phyloP scores from a whole-genome alignment of 1,140 invertebrate species.

The Aphidius gifuensis region DNA sequence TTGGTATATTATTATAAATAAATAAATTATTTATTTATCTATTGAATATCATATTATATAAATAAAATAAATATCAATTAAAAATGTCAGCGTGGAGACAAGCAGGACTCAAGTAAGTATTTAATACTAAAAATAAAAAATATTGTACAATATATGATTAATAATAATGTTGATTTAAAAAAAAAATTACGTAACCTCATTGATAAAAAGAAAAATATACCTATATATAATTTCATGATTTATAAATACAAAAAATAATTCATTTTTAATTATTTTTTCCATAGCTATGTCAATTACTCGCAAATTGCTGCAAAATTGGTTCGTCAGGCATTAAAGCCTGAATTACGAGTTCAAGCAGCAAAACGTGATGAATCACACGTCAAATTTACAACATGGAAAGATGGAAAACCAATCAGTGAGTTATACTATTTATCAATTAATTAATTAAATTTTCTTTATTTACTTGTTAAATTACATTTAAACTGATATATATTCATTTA shows the following conservation, averaged over 20 bases:
- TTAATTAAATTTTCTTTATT: too few relatives aligned
- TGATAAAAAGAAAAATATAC: not conserved
- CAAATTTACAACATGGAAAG: conserved; percentile 80
- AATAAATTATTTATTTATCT: too few relatives aligned
- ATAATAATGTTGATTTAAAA: conserved; percentile 2
- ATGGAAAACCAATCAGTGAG: conserved; percentile 81
- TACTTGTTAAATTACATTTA: too few relatives aligned
- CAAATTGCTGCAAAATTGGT: conserved; percentile 82
- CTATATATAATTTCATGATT: too few relatives aligned
- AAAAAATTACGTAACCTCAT: conserved; percentile 21
- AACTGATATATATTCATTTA: too few relatives aligned
- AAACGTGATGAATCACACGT: conserved; percentile 74
- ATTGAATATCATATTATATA: too few relatives aligned
- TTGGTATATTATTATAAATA: too few relatives aligned
- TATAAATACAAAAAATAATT: conserved; percentile 18
- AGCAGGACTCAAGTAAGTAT: conserved; percentile 63
- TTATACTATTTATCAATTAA: conserved; percentile 40
- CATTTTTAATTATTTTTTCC: conserved; percentile 35
- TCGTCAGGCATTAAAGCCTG: conserved; percentile 72
- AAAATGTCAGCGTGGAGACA: conserved; percentile 65
- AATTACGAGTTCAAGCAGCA: conserved; percentile 68
- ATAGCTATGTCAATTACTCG: conserved; percentile 90
- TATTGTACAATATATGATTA: too few relatives aligned
- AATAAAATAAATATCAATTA: conserved; percentile 14
- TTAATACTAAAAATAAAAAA: conserved; percentile 20